Evolutionary conservation across 2,888 invertebrate species (phyloP), one percentile per base, ranked within the genome.

Genomic region (Lepidochrysops patricia): DNA sequence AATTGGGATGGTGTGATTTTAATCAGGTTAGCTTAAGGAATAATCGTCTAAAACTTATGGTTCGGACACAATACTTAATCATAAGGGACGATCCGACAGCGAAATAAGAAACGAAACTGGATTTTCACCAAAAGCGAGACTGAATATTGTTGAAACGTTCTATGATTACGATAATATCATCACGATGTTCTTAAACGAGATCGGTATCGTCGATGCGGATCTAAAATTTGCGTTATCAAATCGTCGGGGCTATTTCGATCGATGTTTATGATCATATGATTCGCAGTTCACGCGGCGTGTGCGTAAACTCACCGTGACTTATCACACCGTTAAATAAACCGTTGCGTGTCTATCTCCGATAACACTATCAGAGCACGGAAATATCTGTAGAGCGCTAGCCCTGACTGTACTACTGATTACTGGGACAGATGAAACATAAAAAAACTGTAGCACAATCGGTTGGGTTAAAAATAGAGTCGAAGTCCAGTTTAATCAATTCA

Each of bases 41-140:
- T 34, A 34, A 52, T 59, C 26, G 27, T 52, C 35, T 52, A 50
- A 59, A 27, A 35, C 19, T 13, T 72, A 73, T 73, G 73, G 71
- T 80, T 73, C 74, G 77, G 79, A 78, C 68, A 79, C 67, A 75
- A 71, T 73, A 71, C 71, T 74, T 75, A 75, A 66, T 59, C 59
- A 52, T 59, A 52, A 59, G 19, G 26, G 78, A 81, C 77, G 79
- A 79, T 76, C 79, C 77, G 77, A 85, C 79, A 80, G 80, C 77
- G 75, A 79, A 72, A 65, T 48, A 27, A 19, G 34, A 71, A 60
- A 35, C 32, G 12, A 4, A 52, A 37, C 19, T 35, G 3, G 19
- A 12, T 7, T 43, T 19, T 43, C 9, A 19, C 23, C 43, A 9
- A 19, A 43, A 19, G 23, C 43, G n/a, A 0, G 43, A 1, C 9